These are phyloP conservation scores for Mimachlamys varia DNA, from an alignment of 2,888 invertebrate genomes.

Conservation along the genomic window DNA sequence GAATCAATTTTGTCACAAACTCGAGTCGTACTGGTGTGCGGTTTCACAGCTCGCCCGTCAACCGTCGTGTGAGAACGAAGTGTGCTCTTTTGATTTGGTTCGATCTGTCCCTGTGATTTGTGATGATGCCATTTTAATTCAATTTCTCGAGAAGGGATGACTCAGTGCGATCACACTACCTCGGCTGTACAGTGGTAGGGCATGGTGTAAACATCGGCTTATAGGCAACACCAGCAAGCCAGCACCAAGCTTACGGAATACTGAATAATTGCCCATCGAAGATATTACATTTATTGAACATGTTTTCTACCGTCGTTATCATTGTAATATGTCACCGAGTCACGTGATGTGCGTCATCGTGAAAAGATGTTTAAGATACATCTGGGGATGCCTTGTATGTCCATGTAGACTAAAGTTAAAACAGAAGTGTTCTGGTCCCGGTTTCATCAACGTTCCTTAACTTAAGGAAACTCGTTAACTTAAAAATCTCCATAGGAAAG, in stretches of 20 bases:
- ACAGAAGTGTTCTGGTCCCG: too few relatives aligned
- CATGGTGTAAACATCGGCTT: neutral
- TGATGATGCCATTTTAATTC: slow-evolving; percentile 34
- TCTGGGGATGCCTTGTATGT: too few relatives aligned
- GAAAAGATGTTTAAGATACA: too few relatives aligned
- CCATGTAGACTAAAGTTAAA: too few relatives aligned
- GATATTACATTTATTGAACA: too few relatives aligned
- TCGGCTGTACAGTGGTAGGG: neutral
- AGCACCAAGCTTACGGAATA: neutral
- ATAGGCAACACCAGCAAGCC: neutral
- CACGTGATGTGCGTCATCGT: too few relatives aligned
- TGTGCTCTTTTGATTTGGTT: slow-evolving; percentile 22
- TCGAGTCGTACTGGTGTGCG: neutral
- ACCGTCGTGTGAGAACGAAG: neutral
- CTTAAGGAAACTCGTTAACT: too few relatives aligned
- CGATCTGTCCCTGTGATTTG: slow-evolving; percentile 8
- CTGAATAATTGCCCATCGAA: too few relatives aligned
- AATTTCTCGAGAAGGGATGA: slow-evolving; percentile 3
- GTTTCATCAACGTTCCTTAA: too few relatives aligned
- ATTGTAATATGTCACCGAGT: too few relatives aligned
- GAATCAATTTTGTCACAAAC: slow-evolving; percentile 10
- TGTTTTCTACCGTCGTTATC: too few relatives aligned
- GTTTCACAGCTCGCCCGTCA: neutral
- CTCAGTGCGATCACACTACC: neutral
- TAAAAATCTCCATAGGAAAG: too few relatives aligned